Percentiles rank a stretch among this genome's conserved stretches.
phyloP scores from a whole-genome alignment of 2,797 vertebrate genomes.

The Xiphorhynchus erythropygius region DNA sequence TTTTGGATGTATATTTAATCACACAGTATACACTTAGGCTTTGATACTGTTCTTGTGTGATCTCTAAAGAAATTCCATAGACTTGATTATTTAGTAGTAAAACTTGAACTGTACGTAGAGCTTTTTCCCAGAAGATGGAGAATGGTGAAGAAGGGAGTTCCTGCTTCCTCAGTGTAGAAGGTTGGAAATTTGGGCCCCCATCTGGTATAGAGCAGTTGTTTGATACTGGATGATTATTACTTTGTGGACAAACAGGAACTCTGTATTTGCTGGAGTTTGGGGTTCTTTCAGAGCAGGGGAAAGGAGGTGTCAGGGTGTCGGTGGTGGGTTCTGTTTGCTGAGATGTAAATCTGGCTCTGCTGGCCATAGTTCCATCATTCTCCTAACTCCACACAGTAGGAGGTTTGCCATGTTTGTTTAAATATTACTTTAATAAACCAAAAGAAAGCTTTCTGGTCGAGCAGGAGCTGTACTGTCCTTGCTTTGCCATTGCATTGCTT shows the following conservation, averaged over 20 bases:
- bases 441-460: background rate
- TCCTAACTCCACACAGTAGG: background rate
- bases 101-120: background rate
- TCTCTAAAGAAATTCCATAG: background rate
- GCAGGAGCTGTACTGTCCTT: background rate
- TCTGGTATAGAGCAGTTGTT: background rate
- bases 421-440: background rate
- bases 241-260: background rate
- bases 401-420: background rate
- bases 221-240: background rate
- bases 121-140: background rate
- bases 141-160: background rate
- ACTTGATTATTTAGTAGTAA: background rate
- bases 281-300: background rate
- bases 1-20: background rate
- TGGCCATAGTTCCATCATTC: background rate
- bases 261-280: background rate
- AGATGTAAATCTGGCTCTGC: background rate
- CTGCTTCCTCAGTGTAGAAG: background rate
- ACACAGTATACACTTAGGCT: background rate
- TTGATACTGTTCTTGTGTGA: background rate
- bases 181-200: background rate
- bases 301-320: accelerated
- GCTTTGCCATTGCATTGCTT: background rate
- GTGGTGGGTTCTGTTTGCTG: background rate